Conservation (phyloP, 2,113 vertebrate species). For the Nansenia antarctica region DNA sequence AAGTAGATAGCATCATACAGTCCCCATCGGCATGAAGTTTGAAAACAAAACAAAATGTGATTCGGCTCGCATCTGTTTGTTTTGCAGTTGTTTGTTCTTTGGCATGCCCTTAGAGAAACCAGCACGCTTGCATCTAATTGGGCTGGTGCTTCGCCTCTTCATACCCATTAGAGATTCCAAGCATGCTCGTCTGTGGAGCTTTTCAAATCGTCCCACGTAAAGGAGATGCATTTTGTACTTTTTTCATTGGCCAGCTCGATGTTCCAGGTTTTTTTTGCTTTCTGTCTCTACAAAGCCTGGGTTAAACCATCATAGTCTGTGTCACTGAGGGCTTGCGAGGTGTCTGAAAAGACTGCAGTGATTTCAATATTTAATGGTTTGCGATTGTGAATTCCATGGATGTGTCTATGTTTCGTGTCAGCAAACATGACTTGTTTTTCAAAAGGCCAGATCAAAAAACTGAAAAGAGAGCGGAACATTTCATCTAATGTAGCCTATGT, state of each 20-base stretch:
- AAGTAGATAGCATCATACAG: no score
- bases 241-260: not conserved
- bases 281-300: not conserved
- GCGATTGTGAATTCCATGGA: constrained; percentile 5
- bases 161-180: not conserved
- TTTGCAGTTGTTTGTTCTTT: not conserved
- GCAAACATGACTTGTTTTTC: constrained; percentile 1
- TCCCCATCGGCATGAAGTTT: no score
- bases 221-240: not conserved
- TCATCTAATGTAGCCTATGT: no score
- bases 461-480: not conserved
- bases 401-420: not conserved
- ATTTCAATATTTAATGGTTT: constrained; percentile 15
- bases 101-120: no score
- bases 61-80: no score
- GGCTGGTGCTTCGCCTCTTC: not conserved
- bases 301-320: not conserved
- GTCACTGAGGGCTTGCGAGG: not conserved
- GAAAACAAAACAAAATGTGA: no score
- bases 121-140: no score
- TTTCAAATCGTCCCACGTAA: not conserved
- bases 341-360: constrained; percentile 5
- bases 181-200: not conserved
- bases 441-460: not conserved
- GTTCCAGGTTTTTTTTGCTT: not conserved